Conservation (phyloP, 2,797 vertebrate genomes). For the Astyanax mexicanus region DNA sequence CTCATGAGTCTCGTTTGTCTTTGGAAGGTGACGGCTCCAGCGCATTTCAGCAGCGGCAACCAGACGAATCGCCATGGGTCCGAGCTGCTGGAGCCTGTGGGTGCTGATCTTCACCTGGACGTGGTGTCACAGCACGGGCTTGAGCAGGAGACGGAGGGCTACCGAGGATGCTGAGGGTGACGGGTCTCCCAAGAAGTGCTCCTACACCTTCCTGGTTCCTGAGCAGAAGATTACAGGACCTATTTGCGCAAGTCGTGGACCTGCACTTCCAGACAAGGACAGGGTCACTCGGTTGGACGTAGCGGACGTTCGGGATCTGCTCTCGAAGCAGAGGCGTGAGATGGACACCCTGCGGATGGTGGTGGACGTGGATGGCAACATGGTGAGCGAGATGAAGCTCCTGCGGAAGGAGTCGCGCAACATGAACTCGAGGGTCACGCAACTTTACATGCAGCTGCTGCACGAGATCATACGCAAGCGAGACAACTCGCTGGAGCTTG, state of each 20-base stretch:
- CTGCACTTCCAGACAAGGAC: conserved; percentile 80
- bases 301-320: conserved; percentile 88
- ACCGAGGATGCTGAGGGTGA: conserved; percentile 65
- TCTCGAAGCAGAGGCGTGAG: conserved; percentile 91
- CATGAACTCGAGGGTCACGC: conserved; percentile 98
- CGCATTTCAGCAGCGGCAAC: not conserved
- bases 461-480: conserved; percentile 98
- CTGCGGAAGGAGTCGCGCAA: conserved; percentile 97
- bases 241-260: conserved; percentile 90
- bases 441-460: conserved; percentile 97
- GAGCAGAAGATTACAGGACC: conserved; percentile 97
- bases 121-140: conserved; percentile 67
- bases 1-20: not conserved
- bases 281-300: conserved; percentile 91
- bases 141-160: conserved; percentile 73
- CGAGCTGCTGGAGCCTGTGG: conserved; percentile 79
- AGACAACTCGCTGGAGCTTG: conserved; percentile 95
- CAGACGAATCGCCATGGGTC: conserved; percentile 76
- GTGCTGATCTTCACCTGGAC: conserved; percentile 78
- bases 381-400: conserved; percentile 97
- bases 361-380: conserved; percentile 94
- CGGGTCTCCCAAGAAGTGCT: conserved; percentile 83
- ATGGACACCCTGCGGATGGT: conserved; percentile 92
- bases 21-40: conserved; percentile 54
- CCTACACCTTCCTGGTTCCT: conserved; percentile 95